Conservation (phyloP, 2,888 invertebrate genomes). For the Lapara coniferarum region DNA sequence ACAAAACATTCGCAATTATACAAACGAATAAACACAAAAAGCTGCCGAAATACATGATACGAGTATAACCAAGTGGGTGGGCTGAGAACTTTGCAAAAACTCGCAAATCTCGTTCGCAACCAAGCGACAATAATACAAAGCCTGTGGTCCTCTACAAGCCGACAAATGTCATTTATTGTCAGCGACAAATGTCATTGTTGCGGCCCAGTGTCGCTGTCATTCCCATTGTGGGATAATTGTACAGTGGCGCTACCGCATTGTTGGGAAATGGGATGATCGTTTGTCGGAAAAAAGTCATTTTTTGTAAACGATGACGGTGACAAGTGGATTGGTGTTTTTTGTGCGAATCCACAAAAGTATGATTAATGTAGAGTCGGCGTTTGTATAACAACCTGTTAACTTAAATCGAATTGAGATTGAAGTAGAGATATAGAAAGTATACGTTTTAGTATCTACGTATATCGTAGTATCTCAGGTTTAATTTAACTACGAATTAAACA, state of each 20-base stretch:
- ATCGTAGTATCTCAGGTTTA: not conserved
- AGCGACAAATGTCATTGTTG: slow-evolving; percentile 33
- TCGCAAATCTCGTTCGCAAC: slow-evolving; percentile 35
- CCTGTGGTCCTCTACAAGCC: slow-evolving; percentile 51
- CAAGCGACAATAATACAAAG: slow-evolving; percentile 57
- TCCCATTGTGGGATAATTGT: slow-evolving; percentile 58
- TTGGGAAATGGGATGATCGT: slow-evolving; percentile 55
- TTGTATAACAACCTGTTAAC: not conserved
- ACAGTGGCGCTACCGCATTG: slow-evolving; percentile 77
- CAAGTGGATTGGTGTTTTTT: slow-evolving; percentile 27
- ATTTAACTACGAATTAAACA: not conserved
- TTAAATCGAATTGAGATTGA: not conserved
- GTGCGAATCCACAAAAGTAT: slow-evolving; percentile 5
- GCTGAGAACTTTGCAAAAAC: slow-evolving; percentile 26
- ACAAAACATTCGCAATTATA: slow-evolving; percentile 23
- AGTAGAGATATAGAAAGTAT: not conserved
- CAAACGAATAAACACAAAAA: slow-evolving; percentile 26
- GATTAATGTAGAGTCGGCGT: slow-evolving; percentile 7
- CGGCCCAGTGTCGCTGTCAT: slow-evolving; percentile 52
- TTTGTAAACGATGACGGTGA: slow-evolving; percentile 23
- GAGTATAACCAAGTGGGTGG: slow-evolving; percentile 40
- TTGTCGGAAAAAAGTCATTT: slow-evolving; percentile 64
- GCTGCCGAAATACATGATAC: slow-evolving; percentile 17
- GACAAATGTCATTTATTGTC: slow-evolving; percentile 19
- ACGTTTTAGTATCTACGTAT: not conserved